These are phyloP conservation scores for Listronotus oregonensis DNA, from an alignment of 1,140 invertebrate genomes.

Conservation along the genomic window DNA sequence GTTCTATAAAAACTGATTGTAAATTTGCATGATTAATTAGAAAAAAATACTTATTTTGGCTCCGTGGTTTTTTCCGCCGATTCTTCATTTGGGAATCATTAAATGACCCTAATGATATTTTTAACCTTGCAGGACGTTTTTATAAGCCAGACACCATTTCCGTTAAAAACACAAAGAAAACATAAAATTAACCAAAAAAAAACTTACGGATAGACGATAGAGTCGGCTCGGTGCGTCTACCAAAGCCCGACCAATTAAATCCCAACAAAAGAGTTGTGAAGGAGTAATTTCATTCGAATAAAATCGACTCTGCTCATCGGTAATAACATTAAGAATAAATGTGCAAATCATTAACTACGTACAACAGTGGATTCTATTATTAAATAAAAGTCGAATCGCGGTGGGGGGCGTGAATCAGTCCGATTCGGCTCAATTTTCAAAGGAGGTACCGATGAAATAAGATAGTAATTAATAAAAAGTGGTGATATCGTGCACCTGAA, in stretches of 20 bases:
- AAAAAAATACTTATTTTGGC: too few species aligned
- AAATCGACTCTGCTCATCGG: conserved; percentile 12
- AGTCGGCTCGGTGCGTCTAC: conserved; percentile 8
- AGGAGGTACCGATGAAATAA: conserved; percentile 20
- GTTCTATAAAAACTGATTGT: too few species aligned
- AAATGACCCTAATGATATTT: too few species aligned
- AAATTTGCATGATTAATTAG: too few species aligned
- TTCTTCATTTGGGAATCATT: too few species aligned
- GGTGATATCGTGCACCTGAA: conserved; percentile 6
- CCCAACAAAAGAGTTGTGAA: conserved; percentile 16
- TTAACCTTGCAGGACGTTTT: too few species aligned
- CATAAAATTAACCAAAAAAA: too few species aligned
- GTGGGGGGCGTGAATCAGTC: conserved; percentile 17
- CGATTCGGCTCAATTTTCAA: conserved; percentile 22
- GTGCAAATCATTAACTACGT: conserved; percentile 31
- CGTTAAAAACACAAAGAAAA: too few species aligned
- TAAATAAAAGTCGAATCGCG: conserved; percentile 24
- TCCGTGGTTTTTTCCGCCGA: too few species aligned
- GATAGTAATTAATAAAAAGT: conserved; percentile 25
- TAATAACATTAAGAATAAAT: conserved; percentile 16
- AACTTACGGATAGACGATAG: background rate
- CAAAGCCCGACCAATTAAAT: conserved; percentile 20
- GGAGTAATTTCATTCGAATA: conserved; percentile 22
- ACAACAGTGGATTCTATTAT: conserved; percentile 33
- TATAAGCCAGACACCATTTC: too few species aligned